A percentile compares a stretch with the other conserved stretches of the same genome.
Conservation (phyloP, 2,113 vertebrate genomes). For the Chloropsis cyanopogon region DNA sequence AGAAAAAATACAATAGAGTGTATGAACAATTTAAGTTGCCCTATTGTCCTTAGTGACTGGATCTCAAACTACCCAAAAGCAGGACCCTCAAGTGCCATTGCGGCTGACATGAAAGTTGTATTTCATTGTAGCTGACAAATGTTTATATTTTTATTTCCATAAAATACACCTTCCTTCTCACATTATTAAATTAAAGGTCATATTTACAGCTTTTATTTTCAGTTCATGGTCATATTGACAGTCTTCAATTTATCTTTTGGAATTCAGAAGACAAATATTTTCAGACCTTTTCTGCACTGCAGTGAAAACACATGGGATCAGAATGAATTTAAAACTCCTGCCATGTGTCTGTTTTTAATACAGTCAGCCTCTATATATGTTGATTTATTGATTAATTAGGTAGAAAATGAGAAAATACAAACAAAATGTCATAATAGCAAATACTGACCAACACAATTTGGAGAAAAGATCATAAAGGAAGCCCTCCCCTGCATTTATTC, state of each 20-base stretch:
- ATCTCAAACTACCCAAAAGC: neutral
- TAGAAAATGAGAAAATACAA: conserved; percentile 24
- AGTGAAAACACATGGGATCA: neutral
- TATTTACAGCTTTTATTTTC: conserved; percentile 41
- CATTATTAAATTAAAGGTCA: conserved; percentile 1
- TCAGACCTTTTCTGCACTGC: neutral
- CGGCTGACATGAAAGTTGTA: neutral
- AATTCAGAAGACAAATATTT: neutral
- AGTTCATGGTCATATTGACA: neutral
- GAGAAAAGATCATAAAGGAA: neutral
- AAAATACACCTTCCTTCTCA: neutral
- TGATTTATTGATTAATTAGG: conserved; percentile 61
- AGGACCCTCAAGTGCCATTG: neutral
- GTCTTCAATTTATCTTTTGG: neutral
- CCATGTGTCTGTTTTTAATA: neutral
- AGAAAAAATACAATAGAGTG: neutral
- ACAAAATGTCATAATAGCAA: neutral
- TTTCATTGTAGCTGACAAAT: neutral
- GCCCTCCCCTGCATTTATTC: neutral
- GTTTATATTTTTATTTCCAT: neutral
- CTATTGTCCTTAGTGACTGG: neutral
- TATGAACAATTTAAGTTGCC: neutral
- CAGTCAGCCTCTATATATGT: neutral
- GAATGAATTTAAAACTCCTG: neutral
- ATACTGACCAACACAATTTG: neutral